phyloP scores from a whole-genome alignment of 1,140 invertebrate species.

The Galleria mellonella region DNA sequence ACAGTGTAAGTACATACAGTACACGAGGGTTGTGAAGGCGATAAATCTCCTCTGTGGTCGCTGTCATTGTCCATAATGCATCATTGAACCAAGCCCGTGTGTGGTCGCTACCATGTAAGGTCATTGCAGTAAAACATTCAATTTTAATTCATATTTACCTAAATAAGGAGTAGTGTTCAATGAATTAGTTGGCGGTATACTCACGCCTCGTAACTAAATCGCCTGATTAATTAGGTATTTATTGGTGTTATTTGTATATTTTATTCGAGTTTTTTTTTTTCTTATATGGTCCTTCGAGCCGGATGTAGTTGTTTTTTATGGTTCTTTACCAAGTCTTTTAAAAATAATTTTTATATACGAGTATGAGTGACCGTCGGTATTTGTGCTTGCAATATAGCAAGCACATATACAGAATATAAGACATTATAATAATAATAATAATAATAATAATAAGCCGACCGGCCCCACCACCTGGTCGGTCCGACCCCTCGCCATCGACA shows the following conservation, averaged over 20 bases:
- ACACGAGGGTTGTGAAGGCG: slow-evolving; percentile 12
- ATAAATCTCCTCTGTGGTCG: slow-evolving; percentile 5
- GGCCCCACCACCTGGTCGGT: too few relatives aligned
- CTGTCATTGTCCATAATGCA: slow-evolving; percentile 1
- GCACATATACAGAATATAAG: too few relatives aligned
- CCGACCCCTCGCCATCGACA: too few relatives aligned
- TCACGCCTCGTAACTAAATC: neutral
- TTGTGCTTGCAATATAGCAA: neutral
- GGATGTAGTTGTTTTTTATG: slow-evolving; percentile 1
- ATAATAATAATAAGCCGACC: too few relatives aligned
- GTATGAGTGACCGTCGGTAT: neutral
- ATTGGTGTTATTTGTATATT: neutral
- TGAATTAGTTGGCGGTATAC: neutral
- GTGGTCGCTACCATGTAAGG: slow-evolving; percentile 4
- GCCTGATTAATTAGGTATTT: neutral
- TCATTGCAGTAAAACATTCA: neutral
- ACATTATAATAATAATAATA: too few relatives aligned
- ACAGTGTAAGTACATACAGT: slow-evolving; percentile 19
- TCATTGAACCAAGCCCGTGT: neutral
- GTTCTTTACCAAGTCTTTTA: too few relatives aligned
- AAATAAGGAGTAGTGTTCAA: neutral
- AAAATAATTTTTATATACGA: too few relatives aligned
- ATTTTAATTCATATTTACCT: neutral
- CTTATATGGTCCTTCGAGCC: slow-evolving; percentile 2
- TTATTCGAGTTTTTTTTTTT: neutral